Percentiles rank a stretch among this genome's conserved stretches.
Evolutionary conservation across 2,888 invertebrate genomes (phyloP).

Genomic region (Thalpophila matura): DNA sequence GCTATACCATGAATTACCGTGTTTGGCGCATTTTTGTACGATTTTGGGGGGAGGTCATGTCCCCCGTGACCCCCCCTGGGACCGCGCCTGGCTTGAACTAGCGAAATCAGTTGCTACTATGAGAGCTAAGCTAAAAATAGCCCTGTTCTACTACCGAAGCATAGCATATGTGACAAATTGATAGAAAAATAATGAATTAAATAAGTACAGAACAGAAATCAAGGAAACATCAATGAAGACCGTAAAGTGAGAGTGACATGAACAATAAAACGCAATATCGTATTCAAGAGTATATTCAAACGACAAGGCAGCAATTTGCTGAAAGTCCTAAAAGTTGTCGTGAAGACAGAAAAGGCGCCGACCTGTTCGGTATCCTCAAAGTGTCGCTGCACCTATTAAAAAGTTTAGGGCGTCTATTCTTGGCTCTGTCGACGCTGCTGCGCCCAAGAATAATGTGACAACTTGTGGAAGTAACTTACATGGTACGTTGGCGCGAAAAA

Average conservation of each 20-base stretch:
- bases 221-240: slow-evolving; percentile 37
- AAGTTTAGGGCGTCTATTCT: slow-evolving; percentile 87
- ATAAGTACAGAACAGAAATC: background rate
- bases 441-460: slow-evolving; percentile 80
- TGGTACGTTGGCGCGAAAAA: slow-evolving; percentile 64
- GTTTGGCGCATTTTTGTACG: too few relatives aligned
- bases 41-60: too few relatives aligned
- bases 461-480: slow-evolving; percentile 74
- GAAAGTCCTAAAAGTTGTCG: slow-evolving; percentile 86
- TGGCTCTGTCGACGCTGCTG: slow-evolving; percentile 75
- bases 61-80: too few relatives aligned
- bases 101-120: too few relatives aligned
- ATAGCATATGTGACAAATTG: background rate
- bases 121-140: background rate
- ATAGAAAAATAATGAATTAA: background rate
- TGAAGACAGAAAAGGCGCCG: slow-evolving; percentile 81
- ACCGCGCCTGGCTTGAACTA: too few relatives aligned
- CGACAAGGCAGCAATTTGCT: slow-evolving; percentile 84
- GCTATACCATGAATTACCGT: too few relatives aligned
- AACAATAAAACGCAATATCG: slow-evolving; percentile 58
- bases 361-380: slow-evolving; percentile 67
- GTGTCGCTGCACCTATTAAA: slow-evolving; percentile 82
- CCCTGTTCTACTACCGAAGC: background rate
- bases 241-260: slow-evolving; percentile 43
- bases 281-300: slow-evolving; percentile 75